Base-by-base conservation (phyloP, 2,888 invertebrate genomes). In the Tachina fera region DNA sequence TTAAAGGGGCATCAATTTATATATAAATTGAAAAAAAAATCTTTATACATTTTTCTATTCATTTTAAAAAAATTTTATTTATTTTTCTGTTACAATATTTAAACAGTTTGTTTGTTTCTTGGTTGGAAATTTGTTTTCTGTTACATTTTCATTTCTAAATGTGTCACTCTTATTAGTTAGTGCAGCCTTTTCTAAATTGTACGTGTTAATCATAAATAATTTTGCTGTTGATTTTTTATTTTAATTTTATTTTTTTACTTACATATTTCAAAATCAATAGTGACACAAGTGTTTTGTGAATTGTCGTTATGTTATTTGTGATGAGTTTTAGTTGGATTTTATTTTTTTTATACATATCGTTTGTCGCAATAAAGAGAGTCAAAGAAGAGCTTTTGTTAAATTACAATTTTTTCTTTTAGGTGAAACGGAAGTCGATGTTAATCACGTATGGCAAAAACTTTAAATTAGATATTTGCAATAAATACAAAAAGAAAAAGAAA, bases 121-220 rank as follows among this genome's bases (percentile, higher is more conserved):
- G 49, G 49, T 22, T 53, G 77, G 47, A 61, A 72, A 60, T 68
- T 68, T 43, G 19, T 76, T 65, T 67, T 83, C 60, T 77, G 77
- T 77, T 70, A 77, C 81, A 85, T 70, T 67, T 79, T 14, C 41
- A 65, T 71, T 63, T 72, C 74, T 71, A 79, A 79, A 79, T 81
- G 76, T 81, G 75, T 79, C 76, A 81, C 71, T n/a, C n/a, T n/a
- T 67, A 76, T 80, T 81, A 84, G 84, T 79, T 79, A 80, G 75
- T 68, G 76, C 19, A 39, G 76, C 71, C 31, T 85, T 76, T 83
- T 78, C 49, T 82, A 74, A 75, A 56, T 70, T 77, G 85, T 86
- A 85, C 85, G 85, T 86, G 86, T 80, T 83, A 49, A 71, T 76
- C 76, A 86, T 86, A 72, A 80, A 76, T 83, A 80, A 86, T 76